Percentiles rank a stretch among this genome's conserved stretches.
Conservation (phyloP, 2,113 vertebrate genomes). For the Dicerorhinus sumatrensis region DNA sequence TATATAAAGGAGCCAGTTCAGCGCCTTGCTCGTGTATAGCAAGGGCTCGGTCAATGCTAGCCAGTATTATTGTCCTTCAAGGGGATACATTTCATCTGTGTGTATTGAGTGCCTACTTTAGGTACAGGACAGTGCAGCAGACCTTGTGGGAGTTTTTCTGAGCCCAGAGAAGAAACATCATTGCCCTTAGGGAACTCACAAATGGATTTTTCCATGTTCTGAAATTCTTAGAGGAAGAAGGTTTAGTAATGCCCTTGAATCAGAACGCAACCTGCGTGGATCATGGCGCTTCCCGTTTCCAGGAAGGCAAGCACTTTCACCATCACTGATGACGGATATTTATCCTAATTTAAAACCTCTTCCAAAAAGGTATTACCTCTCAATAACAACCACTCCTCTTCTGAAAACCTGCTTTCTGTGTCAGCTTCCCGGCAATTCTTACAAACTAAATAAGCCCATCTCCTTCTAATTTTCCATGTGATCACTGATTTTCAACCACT, state of each 20-base stretch:
- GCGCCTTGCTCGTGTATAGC: background rate
- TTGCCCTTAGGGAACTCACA: background rate
- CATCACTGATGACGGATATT: background rate
- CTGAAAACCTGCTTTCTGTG: background rate
- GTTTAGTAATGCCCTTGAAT: background rate
- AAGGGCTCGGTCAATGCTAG: background rate
- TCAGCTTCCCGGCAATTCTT: background rate
- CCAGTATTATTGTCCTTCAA: background rate
- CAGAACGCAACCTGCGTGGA: background rate
- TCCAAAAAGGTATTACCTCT: slow-evolving; percentile 48
- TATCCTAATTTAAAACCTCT: slow-evolving; percentile 24
- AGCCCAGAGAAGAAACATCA: background rate
- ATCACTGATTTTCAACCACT: background rate
- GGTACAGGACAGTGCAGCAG: background rate
- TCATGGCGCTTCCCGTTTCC: background rate
- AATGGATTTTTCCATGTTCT: background rate
- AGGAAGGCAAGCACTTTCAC: background rate
- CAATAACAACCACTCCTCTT: background rate
- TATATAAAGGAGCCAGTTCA: background rate
- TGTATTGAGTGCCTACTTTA: background rate
- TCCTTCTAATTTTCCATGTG: slow-evolving; percentile 6
- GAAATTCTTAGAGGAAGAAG: slow-evolving; percentile 27
- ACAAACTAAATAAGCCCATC: background rate
- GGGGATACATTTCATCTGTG: background rate
- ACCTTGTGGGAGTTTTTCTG: background rate